A percentile compares a stretch with the other conserved stretches of the same genome.
phyloP scores from a whole-genome alignment of 2,888 invertebrate genomes.

The Dendrolimus houi region DNA sequence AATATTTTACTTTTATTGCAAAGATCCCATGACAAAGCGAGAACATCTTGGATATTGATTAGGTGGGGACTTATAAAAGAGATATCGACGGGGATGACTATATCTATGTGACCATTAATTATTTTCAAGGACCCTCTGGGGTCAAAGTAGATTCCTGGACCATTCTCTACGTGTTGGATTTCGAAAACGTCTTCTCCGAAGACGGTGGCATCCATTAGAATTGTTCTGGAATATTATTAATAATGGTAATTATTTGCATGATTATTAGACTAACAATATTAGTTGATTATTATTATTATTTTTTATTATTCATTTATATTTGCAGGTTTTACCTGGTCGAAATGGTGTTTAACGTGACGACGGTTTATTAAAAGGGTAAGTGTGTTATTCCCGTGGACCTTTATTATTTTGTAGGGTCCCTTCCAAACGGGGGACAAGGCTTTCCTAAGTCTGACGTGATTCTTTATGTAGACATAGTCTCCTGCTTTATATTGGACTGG shows the following conservation, averaged over 20 bases:
- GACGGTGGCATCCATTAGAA: not conserved
- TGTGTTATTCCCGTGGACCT: not conserved
- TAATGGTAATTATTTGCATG: not conserved
- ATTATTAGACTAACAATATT: not conserved
- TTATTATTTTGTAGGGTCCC: not conserved
- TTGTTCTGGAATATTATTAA: not conserved
- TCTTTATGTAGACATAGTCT: conserved; percentile 1
- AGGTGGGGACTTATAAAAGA: not conserved
- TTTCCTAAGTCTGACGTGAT: conserved; percentile 3
- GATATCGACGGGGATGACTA: conserved; percentile 1
- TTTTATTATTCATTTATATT: not conserved
- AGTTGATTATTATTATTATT: not conserved
- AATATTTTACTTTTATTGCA: conserved; percentile 1
- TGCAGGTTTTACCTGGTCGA: not conserved
- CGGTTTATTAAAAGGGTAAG: conserved; percentile 4
- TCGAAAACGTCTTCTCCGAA: not conserved
- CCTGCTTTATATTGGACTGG: not conserved
- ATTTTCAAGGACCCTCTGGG: conserved; percentile 1
- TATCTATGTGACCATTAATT: conserved; percentile 2
- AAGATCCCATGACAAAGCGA: not conserved
- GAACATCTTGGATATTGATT: not conserved
- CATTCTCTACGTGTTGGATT: too few relatives aligned
- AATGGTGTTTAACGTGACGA: conserved; percentile 1
- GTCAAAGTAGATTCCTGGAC: conserved; percentile 4
- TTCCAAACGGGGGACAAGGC: conserved; percentile 3